phyloP scores from a whole-genome alignment of 2,113 vertebrate genomes.

The Falcunculus frontatus region DNA sequence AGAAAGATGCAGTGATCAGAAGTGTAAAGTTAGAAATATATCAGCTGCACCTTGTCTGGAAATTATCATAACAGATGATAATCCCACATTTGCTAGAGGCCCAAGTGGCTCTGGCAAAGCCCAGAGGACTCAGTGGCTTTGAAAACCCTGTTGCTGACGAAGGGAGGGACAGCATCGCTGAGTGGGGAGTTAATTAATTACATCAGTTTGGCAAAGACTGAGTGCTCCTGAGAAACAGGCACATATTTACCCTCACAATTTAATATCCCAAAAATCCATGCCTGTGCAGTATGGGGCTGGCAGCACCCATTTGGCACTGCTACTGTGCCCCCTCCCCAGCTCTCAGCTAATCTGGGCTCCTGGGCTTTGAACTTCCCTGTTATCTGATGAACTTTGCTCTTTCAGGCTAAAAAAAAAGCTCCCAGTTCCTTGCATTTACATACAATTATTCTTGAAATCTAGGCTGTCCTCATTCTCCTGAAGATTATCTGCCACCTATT shows the following conservation, averaged over 20 bases:
- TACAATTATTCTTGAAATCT: constrained; percentile 1
- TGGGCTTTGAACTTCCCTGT: background rate
- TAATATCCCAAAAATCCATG: background rate
- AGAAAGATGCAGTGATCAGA: background rate
- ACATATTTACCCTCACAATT: fast-evolving
- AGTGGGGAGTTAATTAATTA: background rate
- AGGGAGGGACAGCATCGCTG: background rate
- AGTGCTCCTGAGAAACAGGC: background rate
- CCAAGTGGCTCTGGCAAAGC: background rate
- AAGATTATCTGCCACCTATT: background rate
- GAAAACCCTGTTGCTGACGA: background rate
- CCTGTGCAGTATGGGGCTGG: fast-evolving
- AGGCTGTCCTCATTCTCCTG: constrained; percentile 3
- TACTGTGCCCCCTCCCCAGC: background rate
- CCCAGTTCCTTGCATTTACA: background rate
- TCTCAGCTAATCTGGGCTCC: background rate
- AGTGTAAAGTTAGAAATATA: constrained; percentile 15
- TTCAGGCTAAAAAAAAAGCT: background rate
- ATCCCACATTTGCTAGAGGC: background rate
- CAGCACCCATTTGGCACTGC: background rate
- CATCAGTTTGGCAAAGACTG: background rate
- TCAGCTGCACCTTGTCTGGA: constrained; percentile 20
- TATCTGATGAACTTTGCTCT: background rate
- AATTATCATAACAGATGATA: background rate
- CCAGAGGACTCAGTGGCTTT: background rate